A percentile compares a stretch with the other conserved stretches of the same genome.
Conservation (phyloP, 2,797 vertebrate genomes). For the Sebastes iracundus region DNA sequence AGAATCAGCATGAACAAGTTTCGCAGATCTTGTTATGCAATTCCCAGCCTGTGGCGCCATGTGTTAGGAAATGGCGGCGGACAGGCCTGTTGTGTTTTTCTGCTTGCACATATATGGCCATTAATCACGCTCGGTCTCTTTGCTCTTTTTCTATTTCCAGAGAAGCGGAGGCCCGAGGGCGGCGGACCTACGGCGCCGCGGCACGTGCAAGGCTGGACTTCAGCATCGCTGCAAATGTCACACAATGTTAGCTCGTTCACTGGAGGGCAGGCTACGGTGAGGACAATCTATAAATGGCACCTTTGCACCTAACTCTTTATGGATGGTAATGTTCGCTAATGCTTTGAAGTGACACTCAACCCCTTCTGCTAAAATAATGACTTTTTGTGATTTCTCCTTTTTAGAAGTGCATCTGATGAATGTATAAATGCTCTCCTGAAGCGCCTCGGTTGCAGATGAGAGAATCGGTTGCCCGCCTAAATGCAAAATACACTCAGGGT, state of each 20-base stretch:
- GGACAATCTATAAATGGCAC: slow-evolving; percentile 63
- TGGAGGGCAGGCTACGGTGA: slow-evolving; percentile 49
- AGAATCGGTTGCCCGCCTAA: slow-evolving; percentile 33
- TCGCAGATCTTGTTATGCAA: slow-evolving; percentile 66
- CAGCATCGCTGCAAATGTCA: slow-evolving; percentile 78
- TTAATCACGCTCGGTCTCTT: slow-evolving; percentile 76
- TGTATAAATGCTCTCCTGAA: slow-evolving; percentile 21
- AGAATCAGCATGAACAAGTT: slow-evolving; percentile 65
- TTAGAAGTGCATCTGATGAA: slow-evolving; percentile 8
- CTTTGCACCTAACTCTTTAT: slow-evolving; percentile 37
- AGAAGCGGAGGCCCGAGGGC: slow-evolving; percentile 62
- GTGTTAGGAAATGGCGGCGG: slow-evolving; percentile 67
- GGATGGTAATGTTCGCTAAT: slow-evolving; percentile 15
- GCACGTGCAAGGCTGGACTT: slow-evolving; percentile 69
- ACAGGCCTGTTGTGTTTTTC: slow-evolving; percentile 73
- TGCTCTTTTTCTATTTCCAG: slow-evolving; percentile 73
- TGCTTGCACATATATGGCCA: slow-evolving; percentile 66
- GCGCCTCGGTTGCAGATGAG: slow-evolving; percentile 10
- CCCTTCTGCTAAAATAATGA: slow-evolving; percentile 4
- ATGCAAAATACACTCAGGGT: slow-evolving; percentile 37
- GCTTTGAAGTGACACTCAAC: slow-evolving; percentile 5
- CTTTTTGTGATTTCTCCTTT: neutral
- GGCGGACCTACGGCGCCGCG: slow-evolving; percentile 58
- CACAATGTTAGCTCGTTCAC: slow-evolving; percentile 66
- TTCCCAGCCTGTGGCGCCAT: slow-evolving; percentile 59